Percentiles rank a stretch among this genome's conserved stretches.
Conservation (phyloP, 2,113 vertebrate genomes). For the Cynoglossus semilaevis region DNA sequence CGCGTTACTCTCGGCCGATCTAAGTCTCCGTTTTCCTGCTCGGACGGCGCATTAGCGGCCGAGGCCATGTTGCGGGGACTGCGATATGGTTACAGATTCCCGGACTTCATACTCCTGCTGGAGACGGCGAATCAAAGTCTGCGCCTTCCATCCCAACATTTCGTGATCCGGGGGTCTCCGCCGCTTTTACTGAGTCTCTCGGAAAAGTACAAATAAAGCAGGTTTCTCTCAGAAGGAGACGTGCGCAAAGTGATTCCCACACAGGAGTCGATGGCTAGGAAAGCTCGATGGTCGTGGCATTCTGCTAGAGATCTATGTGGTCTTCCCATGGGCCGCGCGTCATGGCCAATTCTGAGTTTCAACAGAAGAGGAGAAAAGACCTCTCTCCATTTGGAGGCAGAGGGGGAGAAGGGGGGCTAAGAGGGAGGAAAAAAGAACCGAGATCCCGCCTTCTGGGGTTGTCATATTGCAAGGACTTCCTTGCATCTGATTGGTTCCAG, state of each 20-base stretch:
- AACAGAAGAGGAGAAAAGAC: constrained; percentile 87
- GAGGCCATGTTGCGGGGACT: constrained; percentile 92
- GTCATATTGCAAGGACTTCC: constrained; percentile 92
- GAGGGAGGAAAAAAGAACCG: constrained; percentile 61
- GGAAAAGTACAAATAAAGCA: constrained; percentile 24
- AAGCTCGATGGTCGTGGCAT: constrained; percentile 78
- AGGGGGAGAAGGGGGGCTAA: constrained; percentile 73
- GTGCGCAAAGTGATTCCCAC: constrained; percentile 56
- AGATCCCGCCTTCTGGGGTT: constrained; percentile 90
- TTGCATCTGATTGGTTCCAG: constrained; percentile 90
- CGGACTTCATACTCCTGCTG: constrained; percentile 81
- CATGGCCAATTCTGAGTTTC: constrained; percentile 85
- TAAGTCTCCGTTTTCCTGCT: constrained; percentile 84
- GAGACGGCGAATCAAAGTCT: constrained; percentile 88
- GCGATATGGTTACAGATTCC: constrained; percentile 75
- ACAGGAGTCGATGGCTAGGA: constrained; percentile 59
- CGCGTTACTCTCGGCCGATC: constrained; percentile 83
- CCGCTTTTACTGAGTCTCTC: constrained; percentile 76
- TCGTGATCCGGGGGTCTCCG: constrained; percentile 86
- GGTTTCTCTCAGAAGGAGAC: constrained; percentile 65
- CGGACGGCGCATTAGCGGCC: constrained; percentile 85
- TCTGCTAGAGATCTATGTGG: constrained; percentile 79
- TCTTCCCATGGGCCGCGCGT: constrained; percentile 82
- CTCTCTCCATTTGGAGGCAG: constrained; percentile 91
- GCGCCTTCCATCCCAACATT: constrained; percentile 97